phyloP scores from a whole-genome alignment of 2,113 vertebrate species.

The Tringa solitaria region DNA sequence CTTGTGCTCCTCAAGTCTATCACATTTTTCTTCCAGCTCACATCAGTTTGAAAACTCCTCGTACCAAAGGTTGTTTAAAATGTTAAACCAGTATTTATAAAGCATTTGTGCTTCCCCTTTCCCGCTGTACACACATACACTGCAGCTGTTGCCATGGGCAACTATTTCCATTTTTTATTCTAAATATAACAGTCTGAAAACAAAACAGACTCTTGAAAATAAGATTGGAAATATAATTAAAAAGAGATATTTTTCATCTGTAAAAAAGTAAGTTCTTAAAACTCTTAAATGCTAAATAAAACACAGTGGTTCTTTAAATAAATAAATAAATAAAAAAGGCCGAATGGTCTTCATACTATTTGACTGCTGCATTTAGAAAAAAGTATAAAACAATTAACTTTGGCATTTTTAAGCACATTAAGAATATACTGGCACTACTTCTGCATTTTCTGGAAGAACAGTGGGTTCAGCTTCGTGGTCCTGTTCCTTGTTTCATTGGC shows the following conservation, averaged over 20 bases:
- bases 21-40: background rate
- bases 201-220: background rate
- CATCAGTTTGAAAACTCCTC: background rate
- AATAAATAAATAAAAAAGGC: background rate
- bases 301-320: background rate
- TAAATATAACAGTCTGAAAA: constrained; percentile 1
- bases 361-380: background rate
- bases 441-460: background rate
- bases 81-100: background rate
- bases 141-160: constrained; percentile 8
- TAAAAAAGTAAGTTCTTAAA: background rate
- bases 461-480: background rate
- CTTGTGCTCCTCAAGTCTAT: background rate
- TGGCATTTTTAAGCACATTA: background rate
- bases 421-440: background rate
- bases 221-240: background rate
- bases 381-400: background rate
- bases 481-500: background rate
- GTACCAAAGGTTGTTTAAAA: background rate
- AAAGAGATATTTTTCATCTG: background rate
- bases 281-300: background rate
- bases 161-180: constrained; percentile 10
- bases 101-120: background rate
- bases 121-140: background rate
- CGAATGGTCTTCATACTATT: background rate